phyloP scores from a whole-genome alignment of 2,888 invertebrate species.

The Hipparchia semele region DNA sequence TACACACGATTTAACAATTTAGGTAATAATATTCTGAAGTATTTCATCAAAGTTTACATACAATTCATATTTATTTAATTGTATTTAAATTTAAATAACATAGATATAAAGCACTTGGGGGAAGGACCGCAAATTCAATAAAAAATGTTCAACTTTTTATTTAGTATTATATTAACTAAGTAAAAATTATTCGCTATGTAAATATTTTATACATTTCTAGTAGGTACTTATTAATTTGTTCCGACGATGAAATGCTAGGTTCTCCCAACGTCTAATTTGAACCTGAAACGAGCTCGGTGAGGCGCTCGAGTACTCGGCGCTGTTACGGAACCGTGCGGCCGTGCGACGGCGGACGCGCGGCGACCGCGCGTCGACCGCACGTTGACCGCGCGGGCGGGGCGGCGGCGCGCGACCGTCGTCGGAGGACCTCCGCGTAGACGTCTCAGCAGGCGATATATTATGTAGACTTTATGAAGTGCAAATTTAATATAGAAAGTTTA shows the following conservation, averaged over 20 bases:
- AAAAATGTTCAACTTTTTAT: slow-evolving; percentile 81
- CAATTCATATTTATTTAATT: slow-evolving; percentile 78
- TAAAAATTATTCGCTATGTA: slow-evolving; percentile 83
- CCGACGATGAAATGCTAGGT: slow-evolving; percentile 77
- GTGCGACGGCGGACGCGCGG: slow-evolving; percentile 60
- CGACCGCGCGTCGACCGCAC: not conserved
- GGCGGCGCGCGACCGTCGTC: slow-evolving; percentile 22
- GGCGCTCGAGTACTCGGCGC: slow-evolving; percentile 32
- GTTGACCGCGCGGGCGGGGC: not conserved
- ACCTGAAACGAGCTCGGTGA: slow-evolving; percentile 64
- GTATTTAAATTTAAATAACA: slow-evolving; percentile 82
- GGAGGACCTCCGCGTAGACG: slow-evolving; percentile 84
- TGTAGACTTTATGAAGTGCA: slow-evolving; percentile 76
- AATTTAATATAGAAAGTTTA: slow-evolving; percentile 80
- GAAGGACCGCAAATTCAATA: slow-evolving; percentile 84
- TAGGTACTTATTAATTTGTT: slow-evolving; percentile 67
- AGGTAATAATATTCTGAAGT: slow-evolving; percentile 77
- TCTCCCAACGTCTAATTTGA: slow-evolving; percentile 73
- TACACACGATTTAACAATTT: slow-evolving; percentile 74
- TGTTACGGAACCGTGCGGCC: slow-evolving; percentile 26
- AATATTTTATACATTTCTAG: slow-evolving; percentile 82
- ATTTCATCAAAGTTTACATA: slow-evolving; percentile 79
- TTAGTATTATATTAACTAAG: slow-evolving; percentile 81
- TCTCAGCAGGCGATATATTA: slow-evolving; percentile 66
- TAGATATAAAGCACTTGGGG: slow-evolving; percentile 84